These are phyloP conservation scores for Hetaerina americana DNA, from an alignment of 1,140 invertebrate species.

Conservation along the genomic window DNA sequence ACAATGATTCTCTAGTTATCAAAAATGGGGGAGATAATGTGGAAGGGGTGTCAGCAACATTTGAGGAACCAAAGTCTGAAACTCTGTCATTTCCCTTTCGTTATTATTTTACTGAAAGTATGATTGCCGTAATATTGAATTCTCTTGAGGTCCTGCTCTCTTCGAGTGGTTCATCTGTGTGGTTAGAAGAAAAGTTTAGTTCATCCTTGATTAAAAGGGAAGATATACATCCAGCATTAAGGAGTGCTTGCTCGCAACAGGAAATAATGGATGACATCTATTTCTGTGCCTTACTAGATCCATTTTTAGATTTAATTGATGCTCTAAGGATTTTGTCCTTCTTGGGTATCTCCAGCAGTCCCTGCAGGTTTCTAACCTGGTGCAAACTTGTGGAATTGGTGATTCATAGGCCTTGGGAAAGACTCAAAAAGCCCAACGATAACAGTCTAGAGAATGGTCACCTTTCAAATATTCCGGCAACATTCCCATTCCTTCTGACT, in stretches of 20 bases:
- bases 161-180: background rate
- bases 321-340: background rate
- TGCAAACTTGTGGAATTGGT: background rate
- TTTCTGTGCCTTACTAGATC: background rate
- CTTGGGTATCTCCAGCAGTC: background rate
- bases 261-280: background rate
- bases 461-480: no score
- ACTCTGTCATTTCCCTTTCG: background rate
- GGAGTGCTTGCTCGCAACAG: background rate
- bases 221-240: background rate
- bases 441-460: no score
- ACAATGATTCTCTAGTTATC: background rate
- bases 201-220: background rate
- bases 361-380: background rate
- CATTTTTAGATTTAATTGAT: background rate
- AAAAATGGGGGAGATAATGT: no score
- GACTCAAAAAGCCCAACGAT: no score
- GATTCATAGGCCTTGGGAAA: no score
- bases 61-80: background rate
- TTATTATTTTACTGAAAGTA: background rate
- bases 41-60: background rate
- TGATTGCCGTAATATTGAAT: background rate
- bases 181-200: background rate
- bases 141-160: background rate
- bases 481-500: no score